Base-by-base conservation (phyloP, 2,888 invertebrate genomes). In the Erannis defoliaria region DNA sequence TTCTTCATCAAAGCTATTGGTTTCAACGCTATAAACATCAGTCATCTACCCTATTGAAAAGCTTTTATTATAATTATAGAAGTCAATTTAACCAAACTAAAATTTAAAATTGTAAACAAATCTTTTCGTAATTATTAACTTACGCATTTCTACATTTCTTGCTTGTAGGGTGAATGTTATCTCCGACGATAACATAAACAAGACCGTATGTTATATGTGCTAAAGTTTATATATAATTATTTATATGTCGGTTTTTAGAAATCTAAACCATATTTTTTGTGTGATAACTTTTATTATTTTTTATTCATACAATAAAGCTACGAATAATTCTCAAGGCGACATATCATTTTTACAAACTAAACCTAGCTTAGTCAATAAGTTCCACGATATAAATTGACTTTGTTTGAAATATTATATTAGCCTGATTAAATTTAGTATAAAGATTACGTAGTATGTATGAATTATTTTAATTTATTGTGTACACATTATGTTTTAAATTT, bases 401-500 rank as follows among this genome's bases (percentile, higher is more conserved):
- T 40, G n/a, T 51, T 57, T 55, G 2, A 48, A 51, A 18, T 48
- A 42, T 42, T 58, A 40, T 45, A 5, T 26, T 40, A 59, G n/a
- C 45, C 53, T 54, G 42, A 45, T 19, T 54, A 63, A 42, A 26
- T 19, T 54, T 63, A 42, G 19, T 48, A 50, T 42, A 18, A 43
- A 46, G 55, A 48, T 51, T 35, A 58, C 48, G 38, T 40, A 43
- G 21, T 60, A 38, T 40, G 46, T 57, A 46, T 35, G 38, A 33
- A 43, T 16, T 46, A 56, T 33, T 50, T 59, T 66, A 80, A 80
- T 83, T 82, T 85, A 85, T 86, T 84, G 76, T 82, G 81, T 83
- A 85, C 83, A 85, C 74, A 77, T 77, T 85, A 84, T 86, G 83
- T 77, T 87, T 86, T 84, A 69, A 83, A 82, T 73, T 86, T 88